Base-by-base conservation (phyloP, 92 coral and sea anemone species). In the Parazoanthus swiftii region DNA sequence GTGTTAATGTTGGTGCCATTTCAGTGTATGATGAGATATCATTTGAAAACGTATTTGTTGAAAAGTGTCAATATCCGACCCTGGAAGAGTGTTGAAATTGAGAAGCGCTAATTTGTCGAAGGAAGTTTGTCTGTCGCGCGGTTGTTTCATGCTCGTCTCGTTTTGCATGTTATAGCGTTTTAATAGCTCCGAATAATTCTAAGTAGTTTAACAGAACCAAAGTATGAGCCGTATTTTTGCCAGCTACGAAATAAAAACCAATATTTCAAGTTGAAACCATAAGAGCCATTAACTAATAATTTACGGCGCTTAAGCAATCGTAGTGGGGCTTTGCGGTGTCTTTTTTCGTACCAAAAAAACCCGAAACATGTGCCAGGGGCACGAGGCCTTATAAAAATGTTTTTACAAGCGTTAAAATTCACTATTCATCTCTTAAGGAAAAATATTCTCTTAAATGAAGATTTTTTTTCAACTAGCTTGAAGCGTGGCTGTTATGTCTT, bases 41-140 rank as follows among this genome's bases (percentile, higher is more conserved):
- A 72, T 84, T 84, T 46, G 48, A 84, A 71, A 84, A 84, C 25
- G 65, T 16, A 71, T 84, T 48, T 84, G 87, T 70, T 84, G 87
- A 84, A 71, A 84, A 70, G 43, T 74, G n/a, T 46, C 50, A 50
- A 84, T 29, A 84, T 68, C 87, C 79, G 79, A 84, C 29, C 18
- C 63, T 70, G 68, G 73, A 84, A 84, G 16, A 4, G 87, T 84
- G 87, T 84, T 84, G 87, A 84, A 84, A 84, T 84, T 73, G 54
- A 42, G 86, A 84, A 46, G 87, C 87, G 87, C 56, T 84, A 84
- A 84, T 84, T 84, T 84, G 87, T 71, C 87, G 87, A 84, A 84
- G 79, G 87, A 72, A 84, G 56, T 46, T 82, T 82, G 86, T 48
- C 33, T 29, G 33, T 29, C 33, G 33, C 76, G 86, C 86, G 38